Percentiles rank a stretch among this genome's conserved stretches.
Evolutionary conservation across 2,797 vertebrate genomes (phyloP).

Genomic region (Parauchenoglanis punctatus): DNA sequence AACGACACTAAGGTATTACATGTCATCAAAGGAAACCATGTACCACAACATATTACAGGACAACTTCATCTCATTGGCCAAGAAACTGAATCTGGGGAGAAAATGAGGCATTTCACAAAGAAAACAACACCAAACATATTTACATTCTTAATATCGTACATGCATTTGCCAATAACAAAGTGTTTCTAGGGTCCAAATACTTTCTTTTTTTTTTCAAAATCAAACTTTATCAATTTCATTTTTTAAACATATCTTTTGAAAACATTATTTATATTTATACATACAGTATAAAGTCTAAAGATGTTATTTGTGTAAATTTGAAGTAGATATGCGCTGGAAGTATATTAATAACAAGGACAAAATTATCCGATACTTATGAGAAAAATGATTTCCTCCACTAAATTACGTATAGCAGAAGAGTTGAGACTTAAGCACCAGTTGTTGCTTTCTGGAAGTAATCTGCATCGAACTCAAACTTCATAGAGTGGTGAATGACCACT

Average conservation of each 20-base stretch:
- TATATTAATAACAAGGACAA: not conserved
- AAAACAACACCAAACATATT: not conserved
- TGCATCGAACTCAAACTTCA: not conserved
- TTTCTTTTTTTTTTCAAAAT: not conserved
- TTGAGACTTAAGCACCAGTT: not conserved
- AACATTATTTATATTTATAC: not conserved
- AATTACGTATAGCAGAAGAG: not conserved
- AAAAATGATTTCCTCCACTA: not conserved
- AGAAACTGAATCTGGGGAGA: not conserved
- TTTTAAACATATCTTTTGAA: not conserved
- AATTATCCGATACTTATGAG: not conserved
- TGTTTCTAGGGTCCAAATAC: not conserved
- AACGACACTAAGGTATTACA: not conserved
- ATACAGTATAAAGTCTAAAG: not conserved
- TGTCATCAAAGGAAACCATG: not conserved
- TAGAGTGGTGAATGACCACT: not conserved
- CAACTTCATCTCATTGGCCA: not conserved
- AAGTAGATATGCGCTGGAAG: too few species aligned
- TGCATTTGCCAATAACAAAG: not conserved
- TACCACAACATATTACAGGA: too few species aligned
- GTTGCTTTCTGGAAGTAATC: not conserved
- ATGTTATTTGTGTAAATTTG: not conserved
- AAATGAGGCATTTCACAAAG: not conserved
- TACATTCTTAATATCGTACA: not conserved
- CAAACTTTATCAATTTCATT: not conserved